Evolutionary conservation across 2,113 vertebrate species (phyloP).

Genomic region (Campylorhamphus procurvoides): DNA sequence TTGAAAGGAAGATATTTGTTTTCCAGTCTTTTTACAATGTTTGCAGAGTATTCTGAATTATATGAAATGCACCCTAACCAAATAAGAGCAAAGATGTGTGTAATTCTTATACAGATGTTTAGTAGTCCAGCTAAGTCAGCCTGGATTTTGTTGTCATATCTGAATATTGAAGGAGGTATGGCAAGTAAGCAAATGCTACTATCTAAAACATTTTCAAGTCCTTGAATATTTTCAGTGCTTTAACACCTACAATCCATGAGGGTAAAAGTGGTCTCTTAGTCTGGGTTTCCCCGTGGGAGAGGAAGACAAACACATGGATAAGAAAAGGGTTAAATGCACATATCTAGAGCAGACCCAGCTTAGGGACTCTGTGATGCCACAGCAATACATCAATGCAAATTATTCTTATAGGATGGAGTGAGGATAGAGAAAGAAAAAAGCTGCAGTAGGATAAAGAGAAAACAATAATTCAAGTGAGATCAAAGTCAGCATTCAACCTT

Average conservation of each 20-base stretch:
- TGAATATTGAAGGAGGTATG: neutral
- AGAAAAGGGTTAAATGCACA: neutral
- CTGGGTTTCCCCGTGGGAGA: neutral
- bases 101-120: neutral
- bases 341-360: neutral
- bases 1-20: neutral
- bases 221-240: neutral
- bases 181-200: neutral
- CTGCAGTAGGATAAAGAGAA: neutral
- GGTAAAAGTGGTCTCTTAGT: neutral
- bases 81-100: neutral
- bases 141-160: neutral
- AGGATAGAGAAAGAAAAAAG: neutral
- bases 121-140: neutral
- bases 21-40: neutral
- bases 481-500: neutral
- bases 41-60: neutral
- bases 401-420: neutral
- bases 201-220: neutral
- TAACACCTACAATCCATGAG: neutral
- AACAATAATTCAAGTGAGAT: neutral
- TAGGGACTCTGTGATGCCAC: neutral
- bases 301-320: neutral
- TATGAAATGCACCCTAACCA: neutral
- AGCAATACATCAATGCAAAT: rapidly evolving